phyloP scores from a whole-genome alignment of 2,888 invertebrate genomes.

The Lypha dubia region DNA sequence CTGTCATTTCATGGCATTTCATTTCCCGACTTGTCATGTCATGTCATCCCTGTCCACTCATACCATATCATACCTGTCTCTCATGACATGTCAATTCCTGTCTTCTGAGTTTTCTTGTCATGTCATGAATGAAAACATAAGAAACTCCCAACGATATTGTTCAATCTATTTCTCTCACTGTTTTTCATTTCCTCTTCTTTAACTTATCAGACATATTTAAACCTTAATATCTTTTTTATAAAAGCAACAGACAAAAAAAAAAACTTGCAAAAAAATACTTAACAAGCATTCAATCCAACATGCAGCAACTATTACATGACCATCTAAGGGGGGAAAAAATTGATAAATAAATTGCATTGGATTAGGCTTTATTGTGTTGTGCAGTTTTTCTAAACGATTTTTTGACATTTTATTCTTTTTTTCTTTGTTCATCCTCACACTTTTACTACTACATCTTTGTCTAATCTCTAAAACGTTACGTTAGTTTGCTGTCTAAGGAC shows the following conservation, averaged over 20 bases:
- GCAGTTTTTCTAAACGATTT: constrained; percentile 54
- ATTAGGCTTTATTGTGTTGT: constrained; percentile 72
- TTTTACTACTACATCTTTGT: constrained; percentile 56
- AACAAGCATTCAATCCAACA: constrained; percentile 36
- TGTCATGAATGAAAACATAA: no score
- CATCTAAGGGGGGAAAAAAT: constrained; percentile 42
- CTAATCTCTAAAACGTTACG: constrained; percentile 52
- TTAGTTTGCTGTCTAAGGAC: constrained; percentile 63
- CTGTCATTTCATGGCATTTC: no score
- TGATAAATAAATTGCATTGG: constrained; percentile 72
- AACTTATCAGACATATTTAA: constrained; percentile 64
- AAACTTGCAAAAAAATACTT: constrained; percentile 40
- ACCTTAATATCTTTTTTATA: constrained; percentile 56
- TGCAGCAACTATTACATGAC: constrained; percentile 32
- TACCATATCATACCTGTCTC: no score
- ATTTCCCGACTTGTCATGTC: no score
- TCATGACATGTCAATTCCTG: no score
- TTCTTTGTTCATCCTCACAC: constrained; percentile 27
- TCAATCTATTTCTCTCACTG: constrained; percentile 6
- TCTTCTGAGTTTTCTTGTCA: no score
- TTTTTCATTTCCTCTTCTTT: constrained; percentile 38
- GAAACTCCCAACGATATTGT: no score
- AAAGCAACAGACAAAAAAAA: background rate
- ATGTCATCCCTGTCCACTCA: no score
- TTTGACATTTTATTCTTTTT: constrained; percentile 16